Percentiles rank a stretch among this genome's conserved stretches.
Evolutionary conservation across 92 coral and sea anemone genomes (phyloP).

Genomic region (Muricea muricata): DNA sequence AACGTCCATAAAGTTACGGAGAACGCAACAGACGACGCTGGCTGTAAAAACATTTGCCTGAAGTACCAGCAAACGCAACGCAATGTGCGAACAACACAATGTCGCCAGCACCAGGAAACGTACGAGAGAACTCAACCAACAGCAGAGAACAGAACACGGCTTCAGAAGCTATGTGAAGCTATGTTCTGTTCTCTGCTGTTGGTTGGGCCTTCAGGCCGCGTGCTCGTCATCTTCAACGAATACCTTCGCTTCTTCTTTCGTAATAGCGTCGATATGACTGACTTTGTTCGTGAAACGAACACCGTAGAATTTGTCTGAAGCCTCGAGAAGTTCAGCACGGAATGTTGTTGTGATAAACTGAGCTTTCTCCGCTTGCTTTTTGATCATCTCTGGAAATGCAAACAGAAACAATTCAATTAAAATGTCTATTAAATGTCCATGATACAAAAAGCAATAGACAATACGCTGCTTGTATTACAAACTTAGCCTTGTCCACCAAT

Average conservation of each 20-base stretch:
- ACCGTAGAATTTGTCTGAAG: conserved; percentile 97
- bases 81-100: neutral
- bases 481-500: no score
- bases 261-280: conserved; percentile 91
- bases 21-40: no score
- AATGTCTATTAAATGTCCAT: no score
- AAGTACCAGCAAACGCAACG: neutral
- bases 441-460: no score
- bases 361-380: conserved; percentile 88
- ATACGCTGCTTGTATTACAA: no score
- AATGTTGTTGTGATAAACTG: conserved; percentile 98
- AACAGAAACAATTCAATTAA: no score
- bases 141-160: neutral
- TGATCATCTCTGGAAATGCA: conserved; percentile 92
- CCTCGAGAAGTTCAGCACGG: conserved; percentile 92
- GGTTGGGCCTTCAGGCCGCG: neutral
- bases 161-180: neutral
- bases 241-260: conserved; percentile 91
- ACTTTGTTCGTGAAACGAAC: conserved; percentile 96
- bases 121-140: neutral
- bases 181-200: neutral
- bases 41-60: conserved; percentile 13
- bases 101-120: neutral
- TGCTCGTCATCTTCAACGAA: conserved; percentile 93
- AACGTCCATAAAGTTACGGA: no score